Percentiles rank a stretch among this genome's conserved stretches.
Conservation (phyloP, 2,113 vertebrate species). For the Pluvianellus socialis region DNA sequence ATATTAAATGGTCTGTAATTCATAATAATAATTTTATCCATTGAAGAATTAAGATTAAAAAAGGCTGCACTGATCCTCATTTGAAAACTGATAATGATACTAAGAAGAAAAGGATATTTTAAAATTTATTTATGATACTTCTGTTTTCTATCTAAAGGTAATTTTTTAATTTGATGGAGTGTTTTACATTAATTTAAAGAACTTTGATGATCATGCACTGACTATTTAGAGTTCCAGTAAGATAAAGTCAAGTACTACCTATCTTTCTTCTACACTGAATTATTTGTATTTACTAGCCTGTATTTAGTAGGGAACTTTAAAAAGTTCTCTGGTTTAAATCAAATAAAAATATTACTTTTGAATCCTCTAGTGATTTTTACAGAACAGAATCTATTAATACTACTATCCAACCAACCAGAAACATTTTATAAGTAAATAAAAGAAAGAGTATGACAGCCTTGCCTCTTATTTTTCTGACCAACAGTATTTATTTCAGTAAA, state of each 20-base stretch:
- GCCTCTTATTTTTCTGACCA: conserved; percentile 53
- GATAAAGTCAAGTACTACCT: background rate
- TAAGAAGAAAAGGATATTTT: background rate
- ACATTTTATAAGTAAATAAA: background rate
- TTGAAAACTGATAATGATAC: background rate
- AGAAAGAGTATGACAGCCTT: background rate
- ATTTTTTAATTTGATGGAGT: background rate
- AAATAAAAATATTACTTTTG: background rate
- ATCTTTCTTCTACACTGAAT: background rate
- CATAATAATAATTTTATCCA: background rate
- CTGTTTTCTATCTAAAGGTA: background rate
- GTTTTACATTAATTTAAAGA: background rate
- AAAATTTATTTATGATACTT: background rate
- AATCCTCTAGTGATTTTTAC: background rate
- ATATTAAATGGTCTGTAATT: no score
- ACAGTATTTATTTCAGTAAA: conserved; percentile 21
- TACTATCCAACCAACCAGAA: background rate
- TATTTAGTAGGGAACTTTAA: background rate
- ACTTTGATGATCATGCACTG: background rate
- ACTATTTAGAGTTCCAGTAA: background rate
- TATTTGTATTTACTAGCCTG: background rate
- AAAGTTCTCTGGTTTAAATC: background rate
- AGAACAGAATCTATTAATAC: background rate
- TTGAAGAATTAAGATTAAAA: background rate
- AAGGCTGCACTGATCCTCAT: background rate